Base-by-base conservation (phyloP, 1,140 invertebrate species). In the Drosophila novamexicana region DNA sequence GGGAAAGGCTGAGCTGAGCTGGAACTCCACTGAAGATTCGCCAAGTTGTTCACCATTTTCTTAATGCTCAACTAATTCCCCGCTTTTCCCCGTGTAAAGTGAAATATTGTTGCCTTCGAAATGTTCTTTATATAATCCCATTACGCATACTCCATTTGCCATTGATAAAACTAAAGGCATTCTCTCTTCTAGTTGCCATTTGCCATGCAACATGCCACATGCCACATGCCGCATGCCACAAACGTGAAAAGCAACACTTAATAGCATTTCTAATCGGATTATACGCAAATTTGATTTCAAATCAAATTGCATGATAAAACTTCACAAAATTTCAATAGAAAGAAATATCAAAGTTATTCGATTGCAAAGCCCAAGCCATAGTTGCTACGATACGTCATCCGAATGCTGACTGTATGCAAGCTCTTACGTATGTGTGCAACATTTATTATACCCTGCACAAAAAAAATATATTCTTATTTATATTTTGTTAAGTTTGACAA, bases 221-320 rank as follows among this genome's bases (percentile, higher is more conserved):
- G 39, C 64, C 45, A 36, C 36, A 53, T 61, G 40, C 45, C 50
- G 3, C 22, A 22, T 29, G 22, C 22, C 22, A 53, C 18, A 67
- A 9, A 66, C 14, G 29, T 57, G 16, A 53, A 53, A 34, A n/a
- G 58, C 58, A 53, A 65, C 52, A 63, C 34, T 75, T 65, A 65
- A 75, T 65, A 53, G 40, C 14, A 75, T 75, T 71, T 71, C 53
- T 71, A 75, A 74, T 75, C 68, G 44, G 61, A 71, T 75, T 72
- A 71, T 59, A 65, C 47, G 54, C 68, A 71, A 63, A 70, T 71
- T 75, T 64, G 58, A 75, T 52, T 71, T 45, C 36, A 63, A 64
- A 54, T 71, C 54, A 65, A 75, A 75, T 71, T 63, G 45, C 58
- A 63, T 70, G 14, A 53, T 39, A 61, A 42, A 70, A 57, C 70